Evolutionary conservation across 1,140 invertebrate species (phyloP).

Genomic region (Zaprionus ornatus): DNA sequence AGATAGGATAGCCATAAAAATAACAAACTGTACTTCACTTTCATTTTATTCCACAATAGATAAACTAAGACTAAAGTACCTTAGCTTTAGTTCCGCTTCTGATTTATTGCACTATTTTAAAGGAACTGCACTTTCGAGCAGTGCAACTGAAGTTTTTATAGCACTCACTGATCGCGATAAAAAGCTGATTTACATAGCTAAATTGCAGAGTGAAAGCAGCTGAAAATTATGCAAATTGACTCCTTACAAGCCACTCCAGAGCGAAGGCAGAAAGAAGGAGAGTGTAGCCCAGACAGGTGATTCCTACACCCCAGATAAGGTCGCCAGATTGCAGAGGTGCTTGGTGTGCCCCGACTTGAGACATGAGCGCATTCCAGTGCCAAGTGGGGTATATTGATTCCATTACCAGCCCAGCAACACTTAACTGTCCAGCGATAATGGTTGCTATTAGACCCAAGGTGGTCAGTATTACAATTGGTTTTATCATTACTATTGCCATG

Average conservation of each 20-base stretch:
- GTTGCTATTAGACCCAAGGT: not conserved
- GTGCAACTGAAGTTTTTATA: conserved; percentile 33
- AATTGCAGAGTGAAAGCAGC: conserved; percentile 28
- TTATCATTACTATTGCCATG: conserved; percentile 14
- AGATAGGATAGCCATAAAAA: too few species aligned
- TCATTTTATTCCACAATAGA: not conserved
- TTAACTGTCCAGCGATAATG: not conserved
- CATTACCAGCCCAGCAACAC: not conserved
- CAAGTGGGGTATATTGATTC: not conserved
- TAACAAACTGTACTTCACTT: not conserved
- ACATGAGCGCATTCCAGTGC: not conserved
- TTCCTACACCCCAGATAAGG: conserved; percentile 36
- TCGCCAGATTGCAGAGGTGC: conserved; percentile 25
- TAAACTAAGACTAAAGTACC: not conserved
- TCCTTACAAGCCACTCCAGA: conserved; percentile 16
- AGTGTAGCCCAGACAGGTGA: conserved; percentile 23
- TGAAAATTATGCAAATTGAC: conserved; percentile 45
- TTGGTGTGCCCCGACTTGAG: conserved; percentile 15
- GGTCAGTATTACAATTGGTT: not conserved
- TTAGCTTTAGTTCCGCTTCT: not conserved
- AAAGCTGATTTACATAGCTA: conserved; percentile 38
- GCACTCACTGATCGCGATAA: conserved; percentile 29
- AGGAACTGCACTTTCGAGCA: conserved; percentile 38
- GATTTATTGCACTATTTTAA: conserved; percentile 7
- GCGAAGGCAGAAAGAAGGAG: conserved; percentile 1